Conservation (phyloP, 2,797 vertebrate genomes). For the Leptodactylus fallax region DNA sequence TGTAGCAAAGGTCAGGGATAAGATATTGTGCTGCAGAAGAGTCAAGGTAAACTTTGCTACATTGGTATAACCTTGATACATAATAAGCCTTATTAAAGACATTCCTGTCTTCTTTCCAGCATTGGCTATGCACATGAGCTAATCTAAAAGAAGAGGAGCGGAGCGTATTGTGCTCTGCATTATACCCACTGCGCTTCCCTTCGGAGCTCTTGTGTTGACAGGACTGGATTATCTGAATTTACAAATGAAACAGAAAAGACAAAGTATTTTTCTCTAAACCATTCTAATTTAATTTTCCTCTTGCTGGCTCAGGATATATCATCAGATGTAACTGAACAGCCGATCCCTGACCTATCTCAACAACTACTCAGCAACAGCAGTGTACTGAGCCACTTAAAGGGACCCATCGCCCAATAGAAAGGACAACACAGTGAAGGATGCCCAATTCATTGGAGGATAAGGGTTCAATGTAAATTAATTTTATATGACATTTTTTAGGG, state of each 20-base stretch:
- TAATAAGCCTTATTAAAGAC: not conserved
- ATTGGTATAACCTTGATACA: no score
- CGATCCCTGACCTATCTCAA: conserved; percentile 33
- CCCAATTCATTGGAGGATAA: not conserved
- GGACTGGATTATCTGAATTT: conserved; percentile 41
- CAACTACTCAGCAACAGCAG: not conserved
- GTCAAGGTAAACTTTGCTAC: no score
- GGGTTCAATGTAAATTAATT: not conserved
- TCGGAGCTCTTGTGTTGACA: conserved; percentile 42
- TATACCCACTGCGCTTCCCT: conserved; percentile 20
- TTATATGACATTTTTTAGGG: not conserved
- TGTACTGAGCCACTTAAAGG: not conserved
- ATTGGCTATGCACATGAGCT: not conserved
- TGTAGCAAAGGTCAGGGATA: no score
- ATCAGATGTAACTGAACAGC: conserved; percentile 16
- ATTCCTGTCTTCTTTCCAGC: not conserved
- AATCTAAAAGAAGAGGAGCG: conserved; percentile 1
- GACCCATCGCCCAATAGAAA: not conserved
- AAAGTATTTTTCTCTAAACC: conserved; percentile 50
- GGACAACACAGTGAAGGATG: not conserved
- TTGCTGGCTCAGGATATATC: conserved; percentile 45
- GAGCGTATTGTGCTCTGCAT: not conserved
- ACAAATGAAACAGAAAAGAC: conserved; percentile 46
- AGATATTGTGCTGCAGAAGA: no score
- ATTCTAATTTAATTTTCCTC: conserved; percentile 57